These are phyloP conservation scores for Larimichthys polyactis DNA, from an alignment of 2,113 vertebrate species.

Conservation along the genomic window DNA sequence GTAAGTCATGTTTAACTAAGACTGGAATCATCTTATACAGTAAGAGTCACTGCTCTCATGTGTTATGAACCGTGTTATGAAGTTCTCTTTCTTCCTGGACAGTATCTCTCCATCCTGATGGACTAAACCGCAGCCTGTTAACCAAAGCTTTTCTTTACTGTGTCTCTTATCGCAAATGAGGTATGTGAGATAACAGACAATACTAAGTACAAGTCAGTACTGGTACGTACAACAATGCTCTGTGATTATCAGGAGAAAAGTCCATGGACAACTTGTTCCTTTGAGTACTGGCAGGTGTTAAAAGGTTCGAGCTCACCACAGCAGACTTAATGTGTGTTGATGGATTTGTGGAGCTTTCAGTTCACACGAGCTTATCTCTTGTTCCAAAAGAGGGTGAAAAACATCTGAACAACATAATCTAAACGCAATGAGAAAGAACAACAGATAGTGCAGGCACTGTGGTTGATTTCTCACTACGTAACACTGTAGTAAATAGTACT, in stretches of 20 bases:
- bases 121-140: neutral
- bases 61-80: no score
- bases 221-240: neutral
- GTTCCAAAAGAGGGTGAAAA: neutral
- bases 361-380: neutral
- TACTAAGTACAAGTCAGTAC: neutral
- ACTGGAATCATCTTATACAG: neutral
- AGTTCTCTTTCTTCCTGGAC: neutral
- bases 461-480: neutral
- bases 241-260: neutral
- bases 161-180: neutral
- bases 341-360: neutral
- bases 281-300: neutral
- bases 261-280: neutral
- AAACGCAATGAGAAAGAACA: neutral
- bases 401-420: neutral
- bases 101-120: neutral
- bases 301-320: neutral
- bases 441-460: neutral
- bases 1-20: constrained; percentile 18
- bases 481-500: neutral
- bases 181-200: neutral
- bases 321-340: neutral
- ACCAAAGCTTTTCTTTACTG: neutral
- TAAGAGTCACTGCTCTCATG: neutral